Evolutionary conservation across 1,140 invertebrate genomes (phyloP).

Genomic region (Brachionus calyciflorus): DNA sequence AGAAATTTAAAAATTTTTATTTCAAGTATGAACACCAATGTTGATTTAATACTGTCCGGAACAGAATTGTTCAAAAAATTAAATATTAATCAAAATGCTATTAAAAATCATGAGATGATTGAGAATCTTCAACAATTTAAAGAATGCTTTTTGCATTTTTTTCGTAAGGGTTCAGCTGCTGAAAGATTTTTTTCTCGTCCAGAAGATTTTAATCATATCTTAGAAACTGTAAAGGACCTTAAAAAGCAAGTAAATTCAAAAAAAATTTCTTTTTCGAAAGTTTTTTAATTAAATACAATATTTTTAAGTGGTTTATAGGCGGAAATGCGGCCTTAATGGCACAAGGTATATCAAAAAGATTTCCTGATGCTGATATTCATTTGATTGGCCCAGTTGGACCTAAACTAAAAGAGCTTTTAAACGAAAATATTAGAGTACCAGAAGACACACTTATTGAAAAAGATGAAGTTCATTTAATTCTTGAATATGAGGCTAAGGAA

Average conservation of each 20-base stretch:
- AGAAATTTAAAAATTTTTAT: not conserved
- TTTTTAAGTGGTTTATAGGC: conserved; percentile 60
- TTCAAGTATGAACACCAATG: conserved; percentile 61
- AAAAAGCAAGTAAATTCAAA: conserved; percentile 51
- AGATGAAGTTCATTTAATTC: conserved; percentile 62
- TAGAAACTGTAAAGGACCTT: conserved; percentile 54
- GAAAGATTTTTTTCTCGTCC: conserved; percentile 56
- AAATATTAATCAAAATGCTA: conserved; percentile 50
- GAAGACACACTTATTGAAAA: conserved; percentile 52
- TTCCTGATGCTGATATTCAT: conserved; percentile 58
- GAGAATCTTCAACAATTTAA: conserved; percentile 55
- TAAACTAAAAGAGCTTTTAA: conserved; percentile 55
- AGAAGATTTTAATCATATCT: conserved; percentile 53
- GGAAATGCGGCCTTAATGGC: conserved; percentile 64
- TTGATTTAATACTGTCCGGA: conserved; percentile 62
- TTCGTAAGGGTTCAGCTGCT: conserved; percentile 60
- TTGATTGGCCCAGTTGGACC: conserved; percentile 63
- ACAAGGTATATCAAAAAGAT: conserved; percentile 57
- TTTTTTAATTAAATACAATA: not conserved
- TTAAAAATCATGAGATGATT: conserved; percentile 55
- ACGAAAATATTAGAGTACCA: conserved; percentile 54
- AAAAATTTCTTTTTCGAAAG: not conserved
- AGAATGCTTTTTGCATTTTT: conserved; percentile 61
- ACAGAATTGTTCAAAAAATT: conserved; percentile 54
- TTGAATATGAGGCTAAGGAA: conserved; percentile 61